Evolutionary conservation across 2,797 vertebrate genomes (phyloP), one percentile per base, ranked within the genome.

Genomic region (Myripristis jacobus): DNA sequence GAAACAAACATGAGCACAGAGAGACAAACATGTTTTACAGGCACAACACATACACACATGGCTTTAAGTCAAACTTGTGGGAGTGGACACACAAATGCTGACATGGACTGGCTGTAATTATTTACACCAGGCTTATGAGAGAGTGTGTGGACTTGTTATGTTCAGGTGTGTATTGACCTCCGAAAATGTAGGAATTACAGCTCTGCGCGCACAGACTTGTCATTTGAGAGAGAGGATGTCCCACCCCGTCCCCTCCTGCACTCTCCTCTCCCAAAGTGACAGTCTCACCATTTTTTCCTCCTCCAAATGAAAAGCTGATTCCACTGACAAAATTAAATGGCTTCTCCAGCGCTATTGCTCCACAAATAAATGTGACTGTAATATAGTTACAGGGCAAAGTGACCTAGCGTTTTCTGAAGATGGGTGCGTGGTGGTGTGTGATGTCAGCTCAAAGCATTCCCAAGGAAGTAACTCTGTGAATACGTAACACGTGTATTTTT

Each of bases 101-200:
- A 11, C 34, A 36, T 31, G 8, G 4, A 31, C 31, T 31, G 31
- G 31, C 2, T 31, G 4, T 31, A 31, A 31, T 8, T 8, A 31
- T 31, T 31, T 5, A 31, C 31, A 31, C 31, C 31, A 31, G 31
- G 31, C 31, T 31, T 43, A 24, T 21, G 16, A 27, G 15, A n/a
- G n/a, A 36, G 31, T 21, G 16, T n/a, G 58, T 47, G 12, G 19
- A 24, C 11, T 7, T 44, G 62, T 41, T 21, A 31, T 4, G 31
- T 31, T n/a, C 21, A 31, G 46, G 48, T 50, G 27, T 56, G 68
- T 47, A 2, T 13, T 65, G 61, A 66, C 48, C 46, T 52, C 47
- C 53, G 27, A 46, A 18, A 1, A n/a, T 29, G 44, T 51, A 3
- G 21, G 36, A 24, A 34, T 65, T 6, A 1, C 43, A 34, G 51